These are phyloP conservation scores for Halcyon senegalensis DNA, from an alignment of 2,113 vertebrate genomes.

Conservation along the genomic window DNA sequence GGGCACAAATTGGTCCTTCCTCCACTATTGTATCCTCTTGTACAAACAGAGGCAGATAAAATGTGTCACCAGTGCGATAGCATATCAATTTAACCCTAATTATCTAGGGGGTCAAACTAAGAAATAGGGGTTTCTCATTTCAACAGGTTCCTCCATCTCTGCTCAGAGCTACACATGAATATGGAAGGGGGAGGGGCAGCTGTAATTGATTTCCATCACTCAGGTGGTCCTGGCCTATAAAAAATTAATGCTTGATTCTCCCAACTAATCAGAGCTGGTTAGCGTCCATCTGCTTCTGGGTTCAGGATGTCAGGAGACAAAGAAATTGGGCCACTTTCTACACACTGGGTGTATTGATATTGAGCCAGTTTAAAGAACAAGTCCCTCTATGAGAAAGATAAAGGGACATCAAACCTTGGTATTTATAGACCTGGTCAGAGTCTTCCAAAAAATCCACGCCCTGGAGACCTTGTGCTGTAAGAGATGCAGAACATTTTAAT, in stretches of 20 bases:
- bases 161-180: conserved; percentile 65
- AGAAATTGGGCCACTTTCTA: conserved; percentile 54
- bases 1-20: conserved; percentile 82
- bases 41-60: conserved; percentile 84
- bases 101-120: conserved; percentile 82
- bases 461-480: neutral
- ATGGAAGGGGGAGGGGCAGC: conserved; percentile 53
- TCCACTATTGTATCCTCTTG: conserved; percentile 81
- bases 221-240: conserved; percentile 75
- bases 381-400: conserved; percentile 6
- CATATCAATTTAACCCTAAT: conserved; percentile 86
- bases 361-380: conserved; percentile 30
- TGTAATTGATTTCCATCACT: conserved; percentile 81
- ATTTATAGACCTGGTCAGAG: conserved; percentile 34
- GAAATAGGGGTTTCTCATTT: conserved; percentile 82
- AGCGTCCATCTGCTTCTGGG: conserved; percentile 74
- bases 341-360: neutral
- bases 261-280: conserved; percentile 76
- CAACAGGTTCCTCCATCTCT: conserved; percentile 81
- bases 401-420: conserved; percentile 30
- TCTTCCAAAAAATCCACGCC: neutral
- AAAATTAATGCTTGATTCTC: conserved; percentile 79
- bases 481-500: conserved; percentile 19
- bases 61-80: conserved; percentile 80
- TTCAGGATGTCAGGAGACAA: conserved; percentile 68